Conservation (phyloP, 2,113 vertebrate genomes). For the Budorcas taxicolor region DNA sequence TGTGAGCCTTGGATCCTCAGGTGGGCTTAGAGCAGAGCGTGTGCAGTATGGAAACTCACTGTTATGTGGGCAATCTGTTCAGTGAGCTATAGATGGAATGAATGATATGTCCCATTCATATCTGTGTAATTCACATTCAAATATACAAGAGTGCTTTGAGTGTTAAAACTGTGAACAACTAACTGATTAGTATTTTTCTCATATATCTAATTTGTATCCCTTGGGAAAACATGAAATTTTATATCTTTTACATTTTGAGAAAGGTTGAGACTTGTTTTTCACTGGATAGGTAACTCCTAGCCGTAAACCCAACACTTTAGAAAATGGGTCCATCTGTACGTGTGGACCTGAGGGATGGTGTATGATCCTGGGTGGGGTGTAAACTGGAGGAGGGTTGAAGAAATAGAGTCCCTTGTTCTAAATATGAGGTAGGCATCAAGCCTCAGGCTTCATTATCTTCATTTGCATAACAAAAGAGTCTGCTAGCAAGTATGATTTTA, state of each 20-base stretch:
- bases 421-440: not conserved
- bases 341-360: no score
- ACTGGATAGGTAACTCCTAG: not conserved
- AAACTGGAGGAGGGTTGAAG: not conserved
- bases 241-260: not conserved
- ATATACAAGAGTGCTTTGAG: not conserved
- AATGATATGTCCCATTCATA: accelerated
- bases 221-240: not conserved
- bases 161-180: not conserved
- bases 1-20: not conserved
- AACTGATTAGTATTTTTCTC: not conserved
- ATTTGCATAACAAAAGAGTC: not conserved
- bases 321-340: not conserved
- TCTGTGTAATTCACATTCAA: not conserved
- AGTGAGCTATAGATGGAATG: not conserved
- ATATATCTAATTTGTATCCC: not conserved
- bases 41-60: accelerated
- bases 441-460: not conserved
- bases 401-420: not conserved
- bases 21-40: not conserved
- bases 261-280: not conserved
- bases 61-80: accelerated
- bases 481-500: not conserved
- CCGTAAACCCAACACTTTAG: not conserved
- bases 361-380: not conserved